These are phyloP conservation scores for Steinernema hermaphroditum DNA, from an alignment of 2,888 invertebrate species.

Conservation along the genomic window DNA sequence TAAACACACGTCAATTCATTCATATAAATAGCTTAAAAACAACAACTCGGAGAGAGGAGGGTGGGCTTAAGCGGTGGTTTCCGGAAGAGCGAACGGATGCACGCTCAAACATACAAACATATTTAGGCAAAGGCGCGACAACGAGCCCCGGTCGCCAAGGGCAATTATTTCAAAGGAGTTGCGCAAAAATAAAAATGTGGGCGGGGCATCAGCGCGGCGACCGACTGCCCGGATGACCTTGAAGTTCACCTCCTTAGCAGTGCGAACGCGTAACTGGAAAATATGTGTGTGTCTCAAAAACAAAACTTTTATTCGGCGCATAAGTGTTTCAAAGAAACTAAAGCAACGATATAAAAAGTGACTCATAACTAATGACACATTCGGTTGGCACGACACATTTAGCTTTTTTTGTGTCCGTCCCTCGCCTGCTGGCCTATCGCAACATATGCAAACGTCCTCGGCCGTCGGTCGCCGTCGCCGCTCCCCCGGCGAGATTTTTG, in stretches of 20 bases:
- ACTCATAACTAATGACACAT: constrained; percentile 2
- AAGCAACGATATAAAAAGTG: background rate
- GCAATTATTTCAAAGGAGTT: constrained; percentile 28
- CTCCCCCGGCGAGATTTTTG: too few relatives aligned
- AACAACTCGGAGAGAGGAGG: too few relatives aligned
- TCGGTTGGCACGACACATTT: background rate
- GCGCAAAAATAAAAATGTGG: constrained; percentile 29
- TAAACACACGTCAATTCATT: constrained; percentile 16
- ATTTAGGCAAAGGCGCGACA: too few relatives aligned
- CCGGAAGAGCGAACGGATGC: background rate
- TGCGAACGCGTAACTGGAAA: background rate
- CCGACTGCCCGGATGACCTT: constrained; percentile 29
- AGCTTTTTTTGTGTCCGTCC: too few relatives aligned
- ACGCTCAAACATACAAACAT: background rate
- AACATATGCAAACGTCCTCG: too few relatives aligned
- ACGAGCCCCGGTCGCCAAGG: background rate
- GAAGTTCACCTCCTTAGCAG: constrained; percentile 24
- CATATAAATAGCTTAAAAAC: background rate
- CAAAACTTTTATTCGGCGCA: background rate
- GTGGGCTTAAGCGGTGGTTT: too few relatives aligned
- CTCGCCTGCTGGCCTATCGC: too few relatives aligned
- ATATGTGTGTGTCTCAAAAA: too few relatives aligned
- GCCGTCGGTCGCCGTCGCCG: too few relatives aligned
- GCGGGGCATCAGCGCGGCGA: background rate
- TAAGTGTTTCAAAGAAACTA: constrained; percentile 15